Evolutionary conservation across 1,140 invertebrate genomes (phyloP).

Genomic region (Heliconius hermathena): DNA sequence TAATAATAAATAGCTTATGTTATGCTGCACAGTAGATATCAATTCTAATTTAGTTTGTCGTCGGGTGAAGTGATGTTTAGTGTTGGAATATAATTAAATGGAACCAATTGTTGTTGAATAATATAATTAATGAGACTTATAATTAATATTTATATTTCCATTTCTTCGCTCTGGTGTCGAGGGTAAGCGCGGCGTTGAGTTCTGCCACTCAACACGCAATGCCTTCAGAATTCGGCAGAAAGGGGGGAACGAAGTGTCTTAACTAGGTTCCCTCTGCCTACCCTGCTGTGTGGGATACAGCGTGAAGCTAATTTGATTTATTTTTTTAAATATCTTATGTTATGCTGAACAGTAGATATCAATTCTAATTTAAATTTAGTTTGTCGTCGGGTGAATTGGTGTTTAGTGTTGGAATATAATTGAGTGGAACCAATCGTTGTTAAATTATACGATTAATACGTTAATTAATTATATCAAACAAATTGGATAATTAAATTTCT

Average conservation of each 20-base stretch:
- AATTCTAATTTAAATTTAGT: conserved; percentile 44
- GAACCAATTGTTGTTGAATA: conserved; percentile 13
- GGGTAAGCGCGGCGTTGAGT: too few relatives aligned
- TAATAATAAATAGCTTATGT: conserved; percentile 68
- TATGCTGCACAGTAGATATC: conserved; percentile 36
- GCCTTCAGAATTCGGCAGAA: too few relatives aligned
- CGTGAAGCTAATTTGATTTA: too few relatives aligned
- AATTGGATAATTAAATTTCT: neutral
- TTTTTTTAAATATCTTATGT: conserved; percentile 52
- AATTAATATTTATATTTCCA: too few relatives aligned
- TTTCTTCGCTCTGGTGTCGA: too few relatives aligned
- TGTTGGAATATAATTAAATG: conserved; percentile 17
- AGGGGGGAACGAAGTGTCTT: too few relatives aligned
- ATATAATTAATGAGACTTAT: too few relatives aligned
- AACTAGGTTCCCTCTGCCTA: too few relatives aligned
- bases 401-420: conserved; percentile 7
- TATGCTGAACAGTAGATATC: conserved; percentile 37
- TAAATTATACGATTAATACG: neutral
- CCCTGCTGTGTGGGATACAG: too few relatives aligned
- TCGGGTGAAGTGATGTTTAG: neutral
- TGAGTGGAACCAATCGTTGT: conserved; percentile 26
- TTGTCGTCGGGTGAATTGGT: neutral
- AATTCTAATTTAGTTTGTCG: conserved; percentile 40
- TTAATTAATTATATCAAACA: neutral
- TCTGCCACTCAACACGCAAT: too few relatives aligned